Evolutionary conservation across 2,797 vertebrate genomes (phyloP).

Genomic region (Petrocephalus sullivani): DNA sequence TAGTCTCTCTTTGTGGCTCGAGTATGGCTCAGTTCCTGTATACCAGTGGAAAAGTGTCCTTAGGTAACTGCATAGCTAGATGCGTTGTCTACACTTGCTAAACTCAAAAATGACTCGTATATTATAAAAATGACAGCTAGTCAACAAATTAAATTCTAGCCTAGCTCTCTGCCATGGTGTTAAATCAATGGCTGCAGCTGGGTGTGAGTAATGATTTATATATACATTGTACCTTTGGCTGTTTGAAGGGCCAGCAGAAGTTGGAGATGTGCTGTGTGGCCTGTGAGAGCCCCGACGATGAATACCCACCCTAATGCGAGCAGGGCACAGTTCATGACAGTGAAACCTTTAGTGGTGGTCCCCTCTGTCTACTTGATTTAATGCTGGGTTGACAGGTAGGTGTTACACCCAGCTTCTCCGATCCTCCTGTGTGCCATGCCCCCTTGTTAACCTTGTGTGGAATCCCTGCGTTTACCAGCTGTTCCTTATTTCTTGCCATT

Average conservation of each 20-base stretch:
- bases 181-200: not conserved
- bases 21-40: not conserved
- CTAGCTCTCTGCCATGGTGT: not conserved
- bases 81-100: not conserved
- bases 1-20: not conserved
- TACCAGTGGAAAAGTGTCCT: not conserved
- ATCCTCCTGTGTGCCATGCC: no score
- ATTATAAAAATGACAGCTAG: not conserved
- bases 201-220: not conserved
- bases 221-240: not conserved
- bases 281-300: not conserved
- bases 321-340: no score
- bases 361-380: not conserved
- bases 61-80: not conserved
- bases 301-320: no score
- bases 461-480: no score
- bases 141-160: not conserved
- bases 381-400: not conserved
- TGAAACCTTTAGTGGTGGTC: not conserved
- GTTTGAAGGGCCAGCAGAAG: not conserved
- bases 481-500: no score
- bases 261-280: not conserved
- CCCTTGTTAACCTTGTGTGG: no score
- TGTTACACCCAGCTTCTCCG: no score
- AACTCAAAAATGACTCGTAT: not conserved